These are phyloP conservation scores for Casuarius casuarius DNA, from an alignment of 2,113 vertebrate species.

Conservation along the genomic window DNA sequence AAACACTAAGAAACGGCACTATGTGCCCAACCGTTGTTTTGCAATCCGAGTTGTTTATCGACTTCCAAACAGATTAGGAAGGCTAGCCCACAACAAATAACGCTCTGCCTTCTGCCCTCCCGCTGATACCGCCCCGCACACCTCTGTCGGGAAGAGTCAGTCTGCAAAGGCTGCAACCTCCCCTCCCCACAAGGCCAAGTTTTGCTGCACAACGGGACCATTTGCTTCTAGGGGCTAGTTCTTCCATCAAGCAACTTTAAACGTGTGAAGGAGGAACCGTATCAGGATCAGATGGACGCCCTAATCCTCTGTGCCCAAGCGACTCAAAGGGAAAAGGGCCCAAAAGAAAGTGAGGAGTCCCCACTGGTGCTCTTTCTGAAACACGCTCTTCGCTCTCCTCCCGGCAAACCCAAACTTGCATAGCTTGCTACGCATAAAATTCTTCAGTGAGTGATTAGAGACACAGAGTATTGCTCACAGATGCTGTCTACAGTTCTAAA, in stretches of 20 bases:
- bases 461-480: neutral
- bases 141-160: neutral
- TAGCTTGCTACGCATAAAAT: neutral
- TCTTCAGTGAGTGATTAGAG: neutral
- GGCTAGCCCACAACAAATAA: neutral
- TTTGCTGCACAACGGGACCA: neutral
- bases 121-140: neutral
- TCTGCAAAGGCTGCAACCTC: neutral
- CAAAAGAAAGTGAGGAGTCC: neutral
- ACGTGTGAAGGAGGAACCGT: neutral
- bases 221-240: neutral
- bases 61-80: neutral
- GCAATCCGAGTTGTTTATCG: neutral
- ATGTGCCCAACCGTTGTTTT: neutral
- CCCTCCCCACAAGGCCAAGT: neutral
- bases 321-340: neutral
- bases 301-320: neutral
- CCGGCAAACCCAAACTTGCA: neutral
- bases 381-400: neutral
- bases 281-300: neutral
- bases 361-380: neutral
- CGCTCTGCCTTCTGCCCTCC: neutral
- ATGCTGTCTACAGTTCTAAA: neutral
- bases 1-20: conserved; percentile 11
- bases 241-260: neutral